Evolutionary conservation across 1,140 invertebrate genomes (phyloP), one percentile per base, ranked within the genome.

Genomic region (Holcopasites calliopsidis): DNA sequence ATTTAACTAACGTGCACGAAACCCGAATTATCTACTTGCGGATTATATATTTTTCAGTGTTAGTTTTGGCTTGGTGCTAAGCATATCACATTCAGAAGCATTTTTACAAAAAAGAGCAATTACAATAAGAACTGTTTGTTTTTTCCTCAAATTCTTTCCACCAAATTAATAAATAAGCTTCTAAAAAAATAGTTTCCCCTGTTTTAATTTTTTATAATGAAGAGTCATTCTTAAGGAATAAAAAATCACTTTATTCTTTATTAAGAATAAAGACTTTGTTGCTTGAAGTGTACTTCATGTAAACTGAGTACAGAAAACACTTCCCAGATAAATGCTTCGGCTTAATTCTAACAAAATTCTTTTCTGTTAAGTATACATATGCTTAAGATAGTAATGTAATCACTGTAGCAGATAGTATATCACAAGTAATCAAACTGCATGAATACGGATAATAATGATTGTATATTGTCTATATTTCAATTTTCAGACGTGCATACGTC

Each of bases 371-470:
- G n/a, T n/a, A n/a, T n/a, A 26, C 61, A 54, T 52, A 55, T 35
- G 16, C 55, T 66, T 74, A 47, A 40, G 42, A 26, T 42, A 23
- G 26, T 16, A 35, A 31, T 73, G 21, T 42, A 65, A 73, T 33
- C 49, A 44, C 50, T 23, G 26, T 54, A 52, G 35, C 16, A 44
- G 7, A 28, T 65, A 18, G 40, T 55, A 23, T 65, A 65, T 33
- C 16, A 21, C 11, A 26, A 54, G 44, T 44, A 74, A 13, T 57
- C 71, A 38, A 52, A 33, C 21, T 74, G 50, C 62, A 66, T 66
- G 11, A 47, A 54, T 40, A 47, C 44, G n/a, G n/a, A n/a, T n/a
- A n/a, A n/a, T 16, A 35, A 42, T 66, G 55, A 21, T 18, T 42
- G 16, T 57, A 44, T 64, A n/a, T 50, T 31, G n/a, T 44, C 23